These are phyloP conservation scores for Drosophila sordidapex DNA, from an alignment of 2,888 invertebrate species.

Conservation along the genomic window DNA sequence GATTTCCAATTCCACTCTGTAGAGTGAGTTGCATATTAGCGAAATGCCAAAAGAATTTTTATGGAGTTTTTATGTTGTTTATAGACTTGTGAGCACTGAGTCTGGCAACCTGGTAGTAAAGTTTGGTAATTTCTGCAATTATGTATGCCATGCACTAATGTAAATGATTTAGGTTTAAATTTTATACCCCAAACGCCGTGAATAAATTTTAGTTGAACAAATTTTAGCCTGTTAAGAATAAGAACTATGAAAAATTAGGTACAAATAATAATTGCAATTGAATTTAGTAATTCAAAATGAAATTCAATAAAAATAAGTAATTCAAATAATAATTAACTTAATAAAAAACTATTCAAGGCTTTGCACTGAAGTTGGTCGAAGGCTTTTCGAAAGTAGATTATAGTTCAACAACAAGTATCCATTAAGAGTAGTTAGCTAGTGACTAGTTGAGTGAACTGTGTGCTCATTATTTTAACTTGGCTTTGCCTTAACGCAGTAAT, in stretches of 20 bases:
- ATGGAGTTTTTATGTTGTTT: slow-evolving; percentile 51
- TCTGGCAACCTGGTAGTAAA: slow-evolving; percentile 26
- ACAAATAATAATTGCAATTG: too few species aligned
- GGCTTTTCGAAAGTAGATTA: neutral
- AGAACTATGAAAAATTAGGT: too few species aligned
- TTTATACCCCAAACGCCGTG: neutral
- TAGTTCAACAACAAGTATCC: neutral
- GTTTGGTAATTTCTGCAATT: slow-evolving; percentile 6
- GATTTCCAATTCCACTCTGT: slow-evolving; percentile 50
- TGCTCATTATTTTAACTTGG: neutral
- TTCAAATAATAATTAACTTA: neutral
- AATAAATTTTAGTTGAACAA: neutral
- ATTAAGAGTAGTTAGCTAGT: neutral
- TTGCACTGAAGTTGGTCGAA: neutral
- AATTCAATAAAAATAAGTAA: rapidly evolving
- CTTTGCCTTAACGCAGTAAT: slow-evolving; percentile 18
- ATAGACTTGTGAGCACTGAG: slow-evolving; percentile 20
- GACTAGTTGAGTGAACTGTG: neutral
- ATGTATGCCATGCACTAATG: neutral
- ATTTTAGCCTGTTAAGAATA: too few species aligned
- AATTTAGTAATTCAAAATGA: neutral
- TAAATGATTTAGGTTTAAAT: neutral
- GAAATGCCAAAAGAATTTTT: slow-evolving; percentile 56
- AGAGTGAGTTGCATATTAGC: slow-evolving; percentile 54
- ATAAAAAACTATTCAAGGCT: too few species aligned